Evolutionary conservation across 2,113 vertebrate species (phyloP).

Genomic region (Antidorcas marsupialis): DNA sequence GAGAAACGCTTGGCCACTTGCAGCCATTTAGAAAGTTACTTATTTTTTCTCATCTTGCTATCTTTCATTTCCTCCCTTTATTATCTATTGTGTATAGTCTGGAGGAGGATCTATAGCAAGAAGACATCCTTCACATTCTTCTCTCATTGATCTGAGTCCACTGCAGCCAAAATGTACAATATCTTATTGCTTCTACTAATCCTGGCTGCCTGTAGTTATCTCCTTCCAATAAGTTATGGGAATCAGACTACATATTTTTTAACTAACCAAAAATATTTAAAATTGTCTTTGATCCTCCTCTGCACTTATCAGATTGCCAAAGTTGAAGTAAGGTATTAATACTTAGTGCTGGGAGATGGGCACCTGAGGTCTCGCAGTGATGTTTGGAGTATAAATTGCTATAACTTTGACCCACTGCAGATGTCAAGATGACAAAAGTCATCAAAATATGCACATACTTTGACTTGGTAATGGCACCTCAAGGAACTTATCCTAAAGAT

Average conservation of each 20-base stretch:
- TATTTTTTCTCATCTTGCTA: not conserved
- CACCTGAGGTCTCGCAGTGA: fast-evolving
- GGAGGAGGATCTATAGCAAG: not conserved
- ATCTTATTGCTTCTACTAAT: not conserved
- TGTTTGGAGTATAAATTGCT: not conserved
- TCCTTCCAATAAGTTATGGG: not conserved
- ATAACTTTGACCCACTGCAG: not conserved
- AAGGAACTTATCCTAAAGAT: not conserved
- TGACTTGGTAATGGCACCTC: not conserved
- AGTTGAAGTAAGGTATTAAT: not conserved
- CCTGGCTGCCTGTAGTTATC: not conserved
- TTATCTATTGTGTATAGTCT: not conserved
- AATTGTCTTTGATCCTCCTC: not conserved
- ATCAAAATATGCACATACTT: not conserved
- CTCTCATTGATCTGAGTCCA: not conserved
- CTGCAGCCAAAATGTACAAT: not conserved
- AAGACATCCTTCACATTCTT: not conserved
- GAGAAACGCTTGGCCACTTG: not conserved
- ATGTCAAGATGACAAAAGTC: not conserved
- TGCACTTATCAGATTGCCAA: not conserved
- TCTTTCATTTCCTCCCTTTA: not conserved
- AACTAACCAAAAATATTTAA: not conserved
- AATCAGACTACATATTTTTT: not conserved
- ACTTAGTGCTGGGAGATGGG: not conserved
- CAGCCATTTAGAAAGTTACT: not conserved